These are phyloP conservation scores for Columba janthina DNA, from an alignment of 2,113 vertebrate genomes.

Conservation along the genomic window DNA sequence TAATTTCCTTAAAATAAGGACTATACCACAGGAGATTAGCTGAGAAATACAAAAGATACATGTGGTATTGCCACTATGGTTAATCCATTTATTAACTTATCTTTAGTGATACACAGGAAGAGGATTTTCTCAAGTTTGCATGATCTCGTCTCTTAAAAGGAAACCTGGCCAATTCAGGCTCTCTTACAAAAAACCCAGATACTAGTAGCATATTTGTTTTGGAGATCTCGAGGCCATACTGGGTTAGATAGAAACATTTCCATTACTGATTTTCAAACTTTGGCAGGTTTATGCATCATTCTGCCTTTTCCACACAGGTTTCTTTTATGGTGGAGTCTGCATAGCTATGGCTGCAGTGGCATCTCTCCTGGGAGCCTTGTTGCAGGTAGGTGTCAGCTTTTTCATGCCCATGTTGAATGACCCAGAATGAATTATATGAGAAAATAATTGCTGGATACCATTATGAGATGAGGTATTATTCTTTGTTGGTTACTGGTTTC, in stretches of 20 bases:
- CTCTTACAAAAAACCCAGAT: not conserved
- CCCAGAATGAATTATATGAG: not conserved
- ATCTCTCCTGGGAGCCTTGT: constrained; percentile 85
- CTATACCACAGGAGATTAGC: not conserved
- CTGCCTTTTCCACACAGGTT: constrained; percentile 73
- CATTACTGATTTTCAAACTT: not conserved
- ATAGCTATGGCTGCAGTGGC: constrained; percentile 94
- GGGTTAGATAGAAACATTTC: not conserved
- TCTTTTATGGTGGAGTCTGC: constrained; percentile 88
- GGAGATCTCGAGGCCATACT: not conserved
- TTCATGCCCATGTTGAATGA: not conserved
- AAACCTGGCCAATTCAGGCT: not conserved
- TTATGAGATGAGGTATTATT: not conserved
- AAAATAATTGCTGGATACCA: not conserved
- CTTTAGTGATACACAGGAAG: not conserved
- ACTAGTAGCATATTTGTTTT: not conserved
- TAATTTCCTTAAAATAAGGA: not conserved
- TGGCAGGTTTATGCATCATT: not conserved
- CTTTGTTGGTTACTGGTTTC: not conserved
- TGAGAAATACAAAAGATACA: not conserved
- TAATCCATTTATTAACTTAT: not conserved
- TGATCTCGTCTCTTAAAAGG: not conserved
- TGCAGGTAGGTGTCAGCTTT: constrained; percentile 82
- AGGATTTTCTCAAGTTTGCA: not conserved
- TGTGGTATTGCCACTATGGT: not conserved